phyloP scores from a whole-genome alignment of 2,888 invertebrate species.

The Cataglyphis livida region DNA sequence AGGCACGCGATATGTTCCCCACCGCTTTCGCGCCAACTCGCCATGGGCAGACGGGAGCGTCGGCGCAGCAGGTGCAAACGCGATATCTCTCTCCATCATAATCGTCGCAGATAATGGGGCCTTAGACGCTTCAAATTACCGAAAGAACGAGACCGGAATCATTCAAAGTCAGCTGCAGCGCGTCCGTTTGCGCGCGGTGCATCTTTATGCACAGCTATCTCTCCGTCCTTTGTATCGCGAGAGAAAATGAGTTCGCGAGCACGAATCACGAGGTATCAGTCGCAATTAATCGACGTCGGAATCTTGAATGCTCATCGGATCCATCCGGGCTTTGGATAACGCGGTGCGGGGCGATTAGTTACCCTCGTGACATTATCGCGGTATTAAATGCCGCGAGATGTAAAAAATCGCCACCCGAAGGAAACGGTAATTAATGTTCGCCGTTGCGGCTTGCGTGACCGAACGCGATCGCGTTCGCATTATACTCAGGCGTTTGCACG shows the following conservation, averaged over 20 bases:
- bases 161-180: slow-evolving; percentile 71
- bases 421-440: slow-evolving; percentile 45
- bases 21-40: slow-evolving; percentile 59
- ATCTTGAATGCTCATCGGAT: slow-evolving; percentile 63
- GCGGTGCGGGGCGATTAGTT: slow-evolving; percentile 29
- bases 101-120: slow-evolving; percentile 73
- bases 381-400: slow-evolving; percentile 23
- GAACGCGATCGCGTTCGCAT: slow-evolving; percentile 18
- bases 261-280: slow-evolving; percentile 57
- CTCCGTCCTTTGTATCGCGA: slow-evolving; percentile 36
- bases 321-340: slow-evolving; percentile 13
- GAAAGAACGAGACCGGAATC: slow-evolving; percentile 68
- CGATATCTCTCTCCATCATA: slow-evolving; percentile 73
- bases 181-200: slow-evolving; percentile 33
- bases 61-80: slow-evolving; percentile 69
- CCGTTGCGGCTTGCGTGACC: slow-evolving; percentile 35
- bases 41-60: slow-evolving; percentile 53
- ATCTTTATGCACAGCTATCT: slow-evolving; percentile 51
- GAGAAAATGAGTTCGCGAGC: slow-evolving; percentile 58
- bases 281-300: slow-evolving; percentile 70
- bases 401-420: slow-evolving; percentile 21
- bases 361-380: slow-evolving; percentile 43
- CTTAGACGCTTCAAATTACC: slow-evolving; percentile 74
- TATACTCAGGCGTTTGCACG: background rate
- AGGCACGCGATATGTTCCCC: slow-evolving; percentile 63